Percentiles rank a stretch among this genome's conserved stretches.
These are phyloP conservation scores for Tadarida brasiliensis DNA, from an alignment of 2,797 vertebrate species.

Conservation along the genomic window DNA sequence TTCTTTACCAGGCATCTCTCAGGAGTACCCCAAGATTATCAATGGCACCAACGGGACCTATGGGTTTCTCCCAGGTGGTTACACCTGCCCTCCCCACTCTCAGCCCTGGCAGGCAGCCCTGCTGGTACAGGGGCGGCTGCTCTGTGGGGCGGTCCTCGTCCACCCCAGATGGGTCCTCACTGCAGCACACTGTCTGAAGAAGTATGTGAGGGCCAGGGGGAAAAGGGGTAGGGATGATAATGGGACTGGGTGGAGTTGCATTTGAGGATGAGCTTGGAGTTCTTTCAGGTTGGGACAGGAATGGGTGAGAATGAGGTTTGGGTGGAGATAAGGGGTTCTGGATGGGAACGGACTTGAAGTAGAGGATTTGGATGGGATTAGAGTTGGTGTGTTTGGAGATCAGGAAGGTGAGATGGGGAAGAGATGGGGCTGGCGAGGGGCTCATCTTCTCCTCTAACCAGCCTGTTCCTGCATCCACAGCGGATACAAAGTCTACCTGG, in stretches of 20 bases:
- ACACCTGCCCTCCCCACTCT: conserved; percentile 85
- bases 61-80: conserved; percentile 76
- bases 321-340: background rate
- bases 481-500: conserved; percentile 84
- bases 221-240: background rate
- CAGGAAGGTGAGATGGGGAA: background rate
- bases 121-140: conserved; percentile 68
- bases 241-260: background rate
- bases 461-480: conserved; percentile 70
- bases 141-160: conserved; percentile 86
- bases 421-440: background rate
- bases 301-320: background rate
- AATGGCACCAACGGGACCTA: conserved; percentile 69
- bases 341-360: background rate
- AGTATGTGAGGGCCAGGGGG: conserved; percentile 63
- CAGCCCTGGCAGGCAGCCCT: conserved; percentile 89
- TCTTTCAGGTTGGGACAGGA: background rate
- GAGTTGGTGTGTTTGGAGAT: background rate
- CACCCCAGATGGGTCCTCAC: conserved; percentile 82
- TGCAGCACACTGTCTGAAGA: conserved; percentile 82
- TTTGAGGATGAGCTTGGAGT: background rate
- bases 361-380: background rate
- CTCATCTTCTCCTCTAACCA: background rate
- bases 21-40: conserved; percentile 74
- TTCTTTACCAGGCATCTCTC: conserved; percentile 59